Base-by-base conservation (phyloP, 2,113 vertebrate species). In the Uropsilus gracilis region DNA sequence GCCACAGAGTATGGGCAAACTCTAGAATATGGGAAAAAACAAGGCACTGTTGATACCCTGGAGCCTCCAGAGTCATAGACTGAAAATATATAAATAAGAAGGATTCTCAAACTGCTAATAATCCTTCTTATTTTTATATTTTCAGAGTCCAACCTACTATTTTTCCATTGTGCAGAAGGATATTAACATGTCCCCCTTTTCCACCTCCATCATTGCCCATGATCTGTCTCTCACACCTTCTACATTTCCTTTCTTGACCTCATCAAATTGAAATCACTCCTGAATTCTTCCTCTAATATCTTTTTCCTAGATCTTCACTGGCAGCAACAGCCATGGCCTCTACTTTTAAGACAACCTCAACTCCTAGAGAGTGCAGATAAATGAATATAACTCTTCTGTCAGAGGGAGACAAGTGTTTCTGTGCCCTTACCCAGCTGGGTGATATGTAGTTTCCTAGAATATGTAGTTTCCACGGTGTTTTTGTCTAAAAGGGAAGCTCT, bases 201-300 rank as follows among this genome's bases (percentile, higher is more conserved):
- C 30, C 32, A 0, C 30, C 63, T 0, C 11, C 2, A 0, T 61
- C 6, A 2, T 30, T 12, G 37, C 50, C 2, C 5, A 0, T 5
- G 22, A 14, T 44, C 26, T 39, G 42, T 57, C 5, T 18, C 37
- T 42, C 26, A 4, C 0, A 5, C 11, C 46, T 17, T 83, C 39
- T 20, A 20, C 4, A 3, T 78, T 30, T 66, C 64, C 30, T 18
- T 63, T 32, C 82, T 63, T 6, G 26, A 24, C 18, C 28, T 44
- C 37, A 11, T 55, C 26, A 17, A 57, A 5, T 34, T 0, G 3
- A 37, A 80, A 30, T n/a, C 22, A 50, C 28, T 24, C 16, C 42
- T 13, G 30, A 69, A 55, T 71, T 63, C 8, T 80, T 50, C 39
- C 30, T 59, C 55, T 30, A 5, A 12, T 3, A 11, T 53, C 44